A percentile compares a stretch with the other conserved stretches of the same genome.
Conservation (phyloP, 2,797 vertebrate genomes). For the Rhadinocentrus ornatus region DNA sequence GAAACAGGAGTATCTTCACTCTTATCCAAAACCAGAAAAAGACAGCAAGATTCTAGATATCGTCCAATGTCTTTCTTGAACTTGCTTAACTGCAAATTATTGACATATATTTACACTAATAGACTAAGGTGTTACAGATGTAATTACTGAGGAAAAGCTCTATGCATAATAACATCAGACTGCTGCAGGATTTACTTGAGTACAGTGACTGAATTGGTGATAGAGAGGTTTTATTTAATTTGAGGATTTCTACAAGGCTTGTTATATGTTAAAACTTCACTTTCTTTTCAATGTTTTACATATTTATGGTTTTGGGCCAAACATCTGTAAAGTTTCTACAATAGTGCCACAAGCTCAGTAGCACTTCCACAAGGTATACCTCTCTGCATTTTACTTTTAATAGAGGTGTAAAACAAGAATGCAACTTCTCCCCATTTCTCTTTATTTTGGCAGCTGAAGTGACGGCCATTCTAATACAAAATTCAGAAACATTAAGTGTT, state of each 20-base stretch:
- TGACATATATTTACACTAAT: not conserved
- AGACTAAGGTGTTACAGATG: not conserved
- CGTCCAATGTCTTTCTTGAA: not conserved
- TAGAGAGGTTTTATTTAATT: not conserved
- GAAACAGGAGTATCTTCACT: too few relatives aligned
- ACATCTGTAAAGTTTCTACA: too few relatives aligned
- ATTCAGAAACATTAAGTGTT: too few relatives aligned
- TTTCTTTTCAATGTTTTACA: too few relatives aligned
- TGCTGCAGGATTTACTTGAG: not conserved
- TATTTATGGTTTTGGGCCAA: too few relatives aligned
- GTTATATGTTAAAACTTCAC: too few relatives aligned
- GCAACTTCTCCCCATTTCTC: not conserved
- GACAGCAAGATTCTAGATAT: not conserved
- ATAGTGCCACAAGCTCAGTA: not conserved
- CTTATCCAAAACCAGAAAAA: too few relatives aligned
- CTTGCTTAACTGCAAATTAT: not conserved
- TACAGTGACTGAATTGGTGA: not conserved
- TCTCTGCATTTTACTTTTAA: not conserved
- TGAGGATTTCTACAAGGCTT: too few relatives aligned
- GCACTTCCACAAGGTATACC: not conserved
- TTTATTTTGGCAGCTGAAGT: not conserved
- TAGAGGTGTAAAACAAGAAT: not conserved
- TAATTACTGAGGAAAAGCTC: not conserved
- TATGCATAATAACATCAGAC: not conserved
- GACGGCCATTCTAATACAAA: too few relatives aligned